Percentiles rank a stretch among this genome's conserved stretches.
These are phyloP conservation scores for Poecile atricapillus DNA, from an alignment of 2,113 vertebrate species.

Conservation along the genomic window DNA sequence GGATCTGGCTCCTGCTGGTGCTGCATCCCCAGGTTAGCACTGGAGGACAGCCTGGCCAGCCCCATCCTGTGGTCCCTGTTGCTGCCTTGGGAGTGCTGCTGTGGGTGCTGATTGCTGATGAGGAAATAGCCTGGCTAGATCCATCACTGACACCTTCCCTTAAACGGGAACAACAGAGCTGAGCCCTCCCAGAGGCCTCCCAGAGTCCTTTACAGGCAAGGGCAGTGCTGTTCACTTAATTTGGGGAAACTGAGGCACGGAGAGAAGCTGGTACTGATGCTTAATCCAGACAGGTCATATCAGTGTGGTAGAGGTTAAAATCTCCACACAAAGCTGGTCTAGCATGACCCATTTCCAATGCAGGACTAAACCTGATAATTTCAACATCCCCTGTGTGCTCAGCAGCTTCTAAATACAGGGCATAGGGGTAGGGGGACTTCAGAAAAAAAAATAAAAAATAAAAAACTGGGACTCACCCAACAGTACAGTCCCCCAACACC, in stretches of 20 bases:
- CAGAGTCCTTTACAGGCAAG: not conserved
- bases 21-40: not conserved
- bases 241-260: not conserved
- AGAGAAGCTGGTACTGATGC: not conserved
- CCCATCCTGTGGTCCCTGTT: not conserved
- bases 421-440: not conserved
- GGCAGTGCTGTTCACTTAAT: rapidly evolving
- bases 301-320: not conserved
- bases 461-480: not conserved
- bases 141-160: not conserved
- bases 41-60: not conserved
- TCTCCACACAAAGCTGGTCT: not conserved
- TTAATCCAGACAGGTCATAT: not conserved
- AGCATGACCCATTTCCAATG: rapidly evolving
- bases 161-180: not conserved
- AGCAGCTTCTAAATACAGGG: not conserved
- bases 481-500: not conserved
- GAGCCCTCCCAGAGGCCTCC: not conserved
- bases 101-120: rapidly evolving
- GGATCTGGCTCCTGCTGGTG: not conserved
- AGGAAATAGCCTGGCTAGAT: not conserved
- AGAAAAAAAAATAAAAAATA: not conserved
- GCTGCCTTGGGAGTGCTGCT: not conserved
- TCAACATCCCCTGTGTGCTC: rapidly evolving
- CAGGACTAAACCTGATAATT: not conserved